Conservation (phyloP, 2,888 invertebrate species). For the Enchytraeus crypticus region DNA sequence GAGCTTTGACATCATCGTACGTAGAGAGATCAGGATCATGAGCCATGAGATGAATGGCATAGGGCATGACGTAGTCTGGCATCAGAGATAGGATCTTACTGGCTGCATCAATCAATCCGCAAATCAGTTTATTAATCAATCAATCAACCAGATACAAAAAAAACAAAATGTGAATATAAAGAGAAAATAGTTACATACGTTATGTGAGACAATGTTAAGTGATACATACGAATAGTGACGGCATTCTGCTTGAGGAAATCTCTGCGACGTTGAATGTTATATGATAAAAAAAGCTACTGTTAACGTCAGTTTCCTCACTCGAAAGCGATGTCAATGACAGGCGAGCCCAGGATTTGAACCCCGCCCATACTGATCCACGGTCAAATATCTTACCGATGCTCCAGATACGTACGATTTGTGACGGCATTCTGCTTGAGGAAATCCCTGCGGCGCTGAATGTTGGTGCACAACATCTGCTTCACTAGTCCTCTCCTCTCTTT, state of each 20-base stretch:
- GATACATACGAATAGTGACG: slow-evolving; percentile 44
- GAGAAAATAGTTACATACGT: background rate
- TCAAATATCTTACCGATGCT: too few species aligned
- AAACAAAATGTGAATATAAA: background rate
- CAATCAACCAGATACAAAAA: too few species aligned
- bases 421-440: slow-evolving; percentile 63
- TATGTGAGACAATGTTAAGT: background rate
- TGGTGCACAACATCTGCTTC: slow-evolving; percentile 73
- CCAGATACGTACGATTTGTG: too few species aligned
- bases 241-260: slow-evolving; percentile 71
- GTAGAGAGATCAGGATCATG: slow-evolving; percentile 77
- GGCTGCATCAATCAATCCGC: background rate
- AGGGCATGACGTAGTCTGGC: slow-evolving; percentile 94
- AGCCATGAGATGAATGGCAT: slow-evolving; percentile 89
- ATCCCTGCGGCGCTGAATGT: slow-evolving; percentile 78
- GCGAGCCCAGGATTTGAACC: too few species aligned
- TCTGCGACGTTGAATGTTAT: slow-evolving; percentile 77
- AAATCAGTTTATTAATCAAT: too few species aligned
- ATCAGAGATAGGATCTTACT: slow-evolving; percentile 51
- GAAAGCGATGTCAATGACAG: too few species aligned
- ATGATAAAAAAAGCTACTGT: too few species aligned
- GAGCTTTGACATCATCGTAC: slow-evolving; percentile 66
- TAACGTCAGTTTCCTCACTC: too few species aligned
- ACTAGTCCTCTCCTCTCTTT: slow-evolving; percentile 58
- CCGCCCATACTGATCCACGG: too few species aligned